Base-by-base conservation (phyloP, 2,113 vertebrate species). In the Rhabdornis inornatus region DNA sequence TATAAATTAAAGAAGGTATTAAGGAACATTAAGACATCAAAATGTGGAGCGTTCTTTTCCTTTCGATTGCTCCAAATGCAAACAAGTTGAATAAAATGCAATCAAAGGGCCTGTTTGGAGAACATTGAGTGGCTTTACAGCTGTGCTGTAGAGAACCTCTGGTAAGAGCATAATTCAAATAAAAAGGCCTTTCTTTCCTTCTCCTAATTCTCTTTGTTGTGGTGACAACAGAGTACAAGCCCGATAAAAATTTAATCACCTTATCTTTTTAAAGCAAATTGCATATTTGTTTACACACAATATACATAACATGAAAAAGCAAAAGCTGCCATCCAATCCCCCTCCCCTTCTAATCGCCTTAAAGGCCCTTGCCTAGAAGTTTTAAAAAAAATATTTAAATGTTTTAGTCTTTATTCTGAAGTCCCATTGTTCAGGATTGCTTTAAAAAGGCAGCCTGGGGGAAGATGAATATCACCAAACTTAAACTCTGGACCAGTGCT, bases 1-100 rank as follows among this genome's bases (percentile, higher is more conserved):
- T 98, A 95, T 96, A 98, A 98, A 98, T 98, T 98, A 98, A 98
- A 98, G 97, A 97, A 98, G 97, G 98, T 98, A 98, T 98, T 98
- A 98, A 97, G 90, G 94, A 97, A 98, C 98, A 98, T 98, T 97
- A 98, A 98, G 98, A 98, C 98, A 98, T 98, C 98, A 98, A 98
- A 98, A 98, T 97, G 96, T 93, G 96, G 91, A 97, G 96, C 88
- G n/a, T 95, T 94, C 96, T 97, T 96, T 96, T 87, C 72, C 96
- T 96, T 95, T 94, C 89, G 35, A 96, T 96, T 97, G 92, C 97
- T 96, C 96, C 94, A 96, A 97, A 98, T 96, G 96, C 97, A 96
- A 97, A 97, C 97, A 97, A 95, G 96, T 97, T 96, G 96, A 97
- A 98, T 98, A 97, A 98, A 98, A 98, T 95, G 94, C 95, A 97